Evolutionary conservation across 2,113 vertebrate genomes (phyloP).

Genomic region (Neoarius graeffei): DNA sequence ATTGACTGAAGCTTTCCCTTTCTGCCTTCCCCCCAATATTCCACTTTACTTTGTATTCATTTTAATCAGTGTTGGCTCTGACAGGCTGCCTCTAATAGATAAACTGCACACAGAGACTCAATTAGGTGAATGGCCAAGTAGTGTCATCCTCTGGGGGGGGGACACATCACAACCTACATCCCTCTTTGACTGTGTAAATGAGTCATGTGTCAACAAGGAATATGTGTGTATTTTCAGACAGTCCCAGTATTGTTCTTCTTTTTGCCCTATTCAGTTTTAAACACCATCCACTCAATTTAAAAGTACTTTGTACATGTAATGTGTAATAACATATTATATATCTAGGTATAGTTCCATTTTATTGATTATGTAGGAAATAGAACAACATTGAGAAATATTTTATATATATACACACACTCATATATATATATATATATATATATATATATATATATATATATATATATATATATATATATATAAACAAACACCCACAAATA

Average conservation of each 20-base stretch:
- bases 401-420: conserved; percentile 6
- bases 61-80: neutral
- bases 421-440: neutral
- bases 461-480: neutral
- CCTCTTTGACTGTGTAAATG: neutral
- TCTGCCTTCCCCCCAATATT: neutral
- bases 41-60: conserved; percentile 4
- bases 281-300: conserved; percentile 31
- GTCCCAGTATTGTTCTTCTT: neutral
- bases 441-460: no score
- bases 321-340: neutral
- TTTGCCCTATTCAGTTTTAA: conserved; percentile 49
- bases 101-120: neutral
- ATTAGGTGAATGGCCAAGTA: neutral
- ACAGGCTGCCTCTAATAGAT: neutral
- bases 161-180: neutral
- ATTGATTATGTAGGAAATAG: conserved; percentile 80
- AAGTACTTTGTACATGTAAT: conserved; percentile 17
- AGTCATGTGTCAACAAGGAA: neutral
- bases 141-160: neutral
- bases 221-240: neutral
- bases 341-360: conserved; percentile 65
- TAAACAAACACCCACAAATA: conserved; percentile 61
- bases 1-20: neutral
- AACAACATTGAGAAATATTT: conserved; percentile 62